A percentile compares a stretch with the other conserved stretches of the same genome.
Conservation (phyloP, 2,888 invertebrate species). For the Coenonympha arcania region DNA sequence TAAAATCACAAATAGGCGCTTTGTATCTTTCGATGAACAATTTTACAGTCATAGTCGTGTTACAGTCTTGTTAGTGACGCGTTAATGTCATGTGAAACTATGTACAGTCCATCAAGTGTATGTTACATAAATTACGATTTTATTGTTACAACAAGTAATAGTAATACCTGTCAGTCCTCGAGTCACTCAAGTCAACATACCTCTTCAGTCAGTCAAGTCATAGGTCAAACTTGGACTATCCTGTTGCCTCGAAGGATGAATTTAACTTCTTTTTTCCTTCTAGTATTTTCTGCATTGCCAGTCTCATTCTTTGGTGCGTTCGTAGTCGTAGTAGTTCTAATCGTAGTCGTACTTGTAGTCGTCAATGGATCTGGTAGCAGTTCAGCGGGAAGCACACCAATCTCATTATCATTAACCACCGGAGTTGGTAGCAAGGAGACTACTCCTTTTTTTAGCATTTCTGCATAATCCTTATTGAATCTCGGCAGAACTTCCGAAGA, state of each 20-base stretch:
- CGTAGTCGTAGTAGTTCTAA: slow-evolving; percentile 35
- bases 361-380: slow-evolving; percentile 45
- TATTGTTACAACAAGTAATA: neutral
- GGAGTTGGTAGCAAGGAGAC: slow-evolving; percentile 53
- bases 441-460: slow-evolving; percentile 48
- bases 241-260: slow-evolving; percentile 67
- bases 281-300: slow-evolving; percentile 40
- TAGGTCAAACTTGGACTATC: slow-evolving; percentile 65
- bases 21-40: too few relatives aligned
- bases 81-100: neutral
- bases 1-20: too few relatives aligned
- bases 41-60: too few relatives aligned
- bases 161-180: slow-evolving; percentile 2
- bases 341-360: slow-evolving; percentile 31
- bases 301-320: slow-evolving; percentile 43
- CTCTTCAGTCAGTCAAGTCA: slow-evolving; percentile 45
- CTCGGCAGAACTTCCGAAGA: slow-evolving; percentile 54
- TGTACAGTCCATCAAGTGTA: neutral
- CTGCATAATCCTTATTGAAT: slow-evolving; percentile 43
- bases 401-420: slow-evolving; percentile 59
- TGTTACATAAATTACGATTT: neutral
- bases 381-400: slow-evolving; percentile 62
- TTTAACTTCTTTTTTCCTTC: slow-evolving; percentile 58
- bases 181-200: slow-evolving; percentile 30
- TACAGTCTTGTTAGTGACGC: neutral